phyloP scores from a whole-genome alignment of 2,888 invertebrate species.

The Plagiodera versicolora region DNA sequence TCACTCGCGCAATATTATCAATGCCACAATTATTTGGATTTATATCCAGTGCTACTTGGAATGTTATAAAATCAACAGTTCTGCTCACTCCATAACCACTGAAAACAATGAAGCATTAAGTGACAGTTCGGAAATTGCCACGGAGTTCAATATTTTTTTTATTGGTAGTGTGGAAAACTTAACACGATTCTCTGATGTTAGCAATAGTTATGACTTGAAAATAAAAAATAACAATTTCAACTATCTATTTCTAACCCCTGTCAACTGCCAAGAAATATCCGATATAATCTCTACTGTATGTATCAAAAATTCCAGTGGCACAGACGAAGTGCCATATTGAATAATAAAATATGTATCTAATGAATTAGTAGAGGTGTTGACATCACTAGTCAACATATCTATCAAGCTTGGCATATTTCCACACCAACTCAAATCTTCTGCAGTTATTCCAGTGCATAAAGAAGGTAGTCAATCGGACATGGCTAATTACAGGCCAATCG shows the following conservation, averaged over 20 bases:
- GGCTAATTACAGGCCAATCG: constrained; percentile 2
- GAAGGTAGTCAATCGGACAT: background rate
- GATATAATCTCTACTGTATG: background rate
- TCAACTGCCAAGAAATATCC: background rate
- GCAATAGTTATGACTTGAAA: background rate
- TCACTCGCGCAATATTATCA: background rate
- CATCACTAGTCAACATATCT: background rate
- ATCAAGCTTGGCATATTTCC: too few species aligned
- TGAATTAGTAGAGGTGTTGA: background rate
- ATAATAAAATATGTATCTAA: background rate
- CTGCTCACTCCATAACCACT: background rate
- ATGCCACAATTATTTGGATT: background rate
- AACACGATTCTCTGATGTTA: background rate
- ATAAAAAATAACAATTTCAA: background rate
- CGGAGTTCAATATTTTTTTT: background rate
- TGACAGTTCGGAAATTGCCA: background rate
- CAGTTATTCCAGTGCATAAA: too few species aligned
- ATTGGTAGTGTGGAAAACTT: background rate
- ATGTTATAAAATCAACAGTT: background rate
- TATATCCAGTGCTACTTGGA: background rate
- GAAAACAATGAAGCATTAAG: background rate
- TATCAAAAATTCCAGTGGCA: background rate
- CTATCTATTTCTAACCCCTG: background rate
- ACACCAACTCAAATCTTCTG: too few species aligned
- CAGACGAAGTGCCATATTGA: too few species aligned